Evolutionary conservation across 1,140 invertebrate species (phyloP).

Genomic region (Coptotermes formosanus): DNA sequence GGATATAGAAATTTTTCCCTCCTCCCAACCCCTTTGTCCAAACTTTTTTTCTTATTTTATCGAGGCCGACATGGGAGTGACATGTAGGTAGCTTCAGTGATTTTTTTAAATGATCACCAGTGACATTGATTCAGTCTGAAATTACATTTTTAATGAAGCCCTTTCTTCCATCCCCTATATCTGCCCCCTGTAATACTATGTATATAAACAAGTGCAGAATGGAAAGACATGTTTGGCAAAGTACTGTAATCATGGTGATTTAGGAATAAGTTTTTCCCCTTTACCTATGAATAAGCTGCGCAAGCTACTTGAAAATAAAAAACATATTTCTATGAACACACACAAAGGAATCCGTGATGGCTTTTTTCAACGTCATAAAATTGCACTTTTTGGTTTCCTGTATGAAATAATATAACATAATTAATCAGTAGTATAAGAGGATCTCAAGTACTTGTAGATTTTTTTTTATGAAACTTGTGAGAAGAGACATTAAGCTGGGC

Average conservation of each 20-base stretch:
- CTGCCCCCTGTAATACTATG: not conserved
- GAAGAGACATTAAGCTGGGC: not conserved
- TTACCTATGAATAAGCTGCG: not conserved
- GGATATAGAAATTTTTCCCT: conserved; percentile 7
- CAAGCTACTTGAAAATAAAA: not conserved
- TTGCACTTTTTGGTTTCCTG: not conserved
- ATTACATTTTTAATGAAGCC: conserved; percentile 5
- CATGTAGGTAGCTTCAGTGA: conserved; percentile 20
- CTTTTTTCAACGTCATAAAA: not conserved
- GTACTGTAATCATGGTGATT: not conserved
- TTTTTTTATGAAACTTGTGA: not conserved
- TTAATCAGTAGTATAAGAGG: not conserved
- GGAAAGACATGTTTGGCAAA: not conserved
- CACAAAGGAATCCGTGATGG: not conserved
- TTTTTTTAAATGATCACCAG: conserved; percentile 17
- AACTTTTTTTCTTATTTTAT: conserved; percentile 1
- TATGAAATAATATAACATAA: not conserved
- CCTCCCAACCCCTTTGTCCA: conserved; percentile 27
- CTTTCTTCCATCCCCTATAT: not conserved
- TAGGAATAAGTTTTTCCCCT: not conserved
- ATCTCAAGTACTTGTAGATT: not conserved
- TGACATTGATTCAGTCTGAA: not conserved
- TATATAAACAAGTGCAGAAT: not conserved
- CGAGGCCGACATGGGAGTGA: not conserved
- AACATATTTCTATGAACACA: not conserved